A percentile compares a stretch with the other conserved stretches of the same genome.
Conservation (phyloP, 1,140 invertebrate genomes). For the Calephelis virginiensis region DNA sequence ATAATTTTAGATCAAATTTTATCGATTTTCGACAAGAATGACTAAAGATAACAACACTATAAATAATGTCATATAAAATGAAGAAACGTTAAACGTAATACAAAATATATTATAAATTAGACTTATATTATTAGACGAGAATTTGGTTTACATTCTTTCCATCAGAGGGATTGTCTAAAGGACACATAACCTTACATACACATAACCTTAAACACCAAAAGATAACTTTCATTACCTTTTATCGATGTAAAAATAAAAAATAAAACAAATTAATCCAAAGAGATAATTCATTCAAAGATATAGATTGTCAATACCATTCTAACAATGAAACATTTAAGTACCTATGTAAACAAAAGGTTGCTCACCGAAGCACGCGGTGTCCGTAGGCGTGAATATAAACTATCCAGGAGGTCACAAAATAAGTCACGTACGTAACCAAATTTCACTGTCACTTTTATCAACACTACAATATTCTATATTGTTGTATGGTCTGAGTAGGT, state of each 20-base stretch:
- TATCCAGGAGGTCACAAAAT: slow-evolving; percentile 36
- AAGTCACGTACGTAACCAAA: slow-evolving; percentile 44
- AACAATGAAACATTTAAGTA: background rate
- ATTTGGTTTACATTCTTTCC: too few relatives aligned
- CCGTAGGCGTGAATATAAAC: slow-evolving; percentile 6
- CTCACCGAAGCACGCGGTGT: slow-evolving; percentile 37
- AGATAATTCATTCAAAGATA: background rate
- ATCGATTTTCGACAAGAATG: background rate
- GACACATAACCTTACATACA: too few relatives aligned
- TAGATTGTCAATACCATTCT: background rate
- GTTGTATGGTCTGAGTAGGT: slow-evolving; percentile 43
- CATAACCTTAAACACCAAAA: too few relatives aligned
- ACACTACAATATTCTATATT: slow-evolving; percentile 48
- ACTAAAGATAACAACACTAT: background rate
- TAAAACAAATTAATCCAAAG: background rate
- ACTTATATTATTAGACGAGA: background rate
- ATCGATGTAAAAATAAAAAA: background rate
- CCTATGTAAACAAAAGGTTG: slow-evolving; percentile 23
- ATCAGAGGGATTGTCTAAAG: too few relatives aligned
- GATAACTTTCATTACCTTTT: too few relatives aligned
- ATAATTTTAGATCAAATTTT: slow-evolving; percentile 4
- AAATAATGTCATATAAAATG: slow-evolving; percentile 3
- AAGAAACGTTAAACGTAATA: too few relatives aligned
- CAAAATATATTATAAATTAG: too few relatives aligned
- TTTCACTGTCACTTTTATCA: slow-evolving; percentile 65